phyloP scores from a whole-genome alignment of 2,797 vertebrate species.

The Falco biarmicus region DNA sequence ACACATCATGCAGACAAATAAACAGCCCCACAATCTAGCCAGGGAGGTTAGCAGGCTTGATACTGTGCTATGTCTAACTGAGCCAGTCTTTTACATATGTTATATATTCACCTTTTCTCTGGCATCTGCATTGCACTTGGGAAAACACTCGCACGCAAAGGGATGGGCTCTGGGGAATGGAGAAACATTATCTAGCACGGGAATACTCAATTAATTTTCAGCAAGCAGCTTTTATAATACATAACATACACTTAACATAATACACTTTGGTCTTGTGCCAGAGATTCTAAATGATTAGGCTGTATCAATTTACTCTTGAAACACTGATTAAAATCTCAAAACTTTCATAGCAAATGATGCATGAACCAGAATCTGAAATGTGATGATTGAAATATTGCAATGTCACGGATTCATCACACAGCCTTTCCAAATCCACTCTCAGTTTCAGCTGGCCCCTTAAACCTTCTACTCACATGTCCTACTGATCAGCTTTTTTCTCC shows the following conservation, averaged over 20 bases:
- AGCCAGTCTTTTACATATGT: conserved; percentile 70
- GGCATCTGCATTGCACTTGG: conserved; percentile 74
- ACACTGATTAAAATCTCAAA: conserved; percentile 74
- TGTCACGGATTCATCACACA: conserved; percentile 69
- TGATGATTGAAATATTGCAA: conserved; percentile 74
- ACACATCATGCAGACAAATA: conserved; percentile 43
- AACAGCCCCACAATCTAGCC: conserved; percentile 18
- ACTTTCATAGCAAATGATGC: conserved; percentile 72
- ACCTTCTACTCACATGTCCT: conserved; percentile 50
- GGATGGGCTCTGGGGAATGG: conserved; percentile 66
- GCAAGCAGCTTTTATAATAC: conserved; percentile 71
- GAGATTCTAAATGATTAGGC: conserved; percentile 70
- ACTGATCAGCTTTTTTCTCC: conserved; percentile 56
- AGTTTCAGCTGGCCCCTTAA: conserved; percentile 64
- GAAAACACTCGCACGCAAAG: conserved; percentile 71
- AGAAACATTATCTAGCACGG: conserved; percentile 73
- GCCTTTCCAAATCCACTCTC: conserved; percentile 64
- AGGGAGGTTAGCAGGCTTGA: conserved; percentile 38
- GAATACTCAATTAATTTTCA: conserved; percentile 74
- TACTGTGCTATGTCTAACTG: conserved; percentile 14
- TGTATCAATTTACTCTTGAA: conserved; percentile 75
- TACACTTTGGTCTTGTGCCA: conserved; percentile 66
- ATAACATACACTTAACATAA: conserved; percentile 73
- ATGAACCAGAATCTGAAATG: conserved; percentile 73
- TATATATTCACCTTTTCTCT: conserved; percentile 73